phyloP scores from a whole-genome alignment of 2,113 vertebrate species.

The Podarcis cretensis region DNA sequence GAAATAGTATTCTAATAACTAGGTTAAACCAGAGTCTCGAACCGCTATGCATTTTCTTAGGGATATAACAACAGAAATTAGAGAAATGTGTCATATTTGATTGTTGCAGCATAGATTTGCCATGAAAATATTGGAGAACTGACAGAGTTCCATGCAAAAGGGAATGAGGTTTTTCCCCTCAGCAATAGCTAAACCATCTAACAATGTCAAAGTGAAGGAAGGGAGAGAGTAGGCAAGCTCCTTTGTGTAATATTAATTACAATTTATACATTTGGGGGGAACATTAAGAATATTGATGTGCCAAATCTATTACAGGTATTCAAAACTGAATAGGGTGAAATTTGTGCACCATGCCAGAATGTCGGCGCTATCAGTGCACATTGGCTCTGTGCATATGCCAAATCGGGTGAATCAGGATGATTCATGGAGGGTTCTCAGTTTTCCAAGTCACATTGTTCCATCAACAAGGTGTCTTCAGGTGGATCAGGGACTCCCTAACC shows the following conservation, averaged over 20 bases:
- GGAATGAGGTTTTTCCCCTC: background rate
- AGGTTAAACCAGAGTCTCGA: background rate
- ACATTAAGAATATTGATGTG: background rate
- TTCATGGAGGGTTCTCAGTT: no score
- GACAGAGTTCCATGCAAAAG: background rate
- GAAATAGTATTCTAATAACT: background rate
- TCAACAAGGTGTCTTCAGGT: no score
- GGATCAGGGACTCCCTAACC: no score
- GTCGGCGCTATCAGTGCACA: no score
- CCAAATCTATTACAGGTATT: background rate
- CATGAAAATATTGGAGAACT: background rate
- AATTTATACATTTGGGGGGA: background rate
- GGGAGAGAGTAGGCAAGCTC: background rate
- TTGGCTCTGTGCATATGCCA: background rate
- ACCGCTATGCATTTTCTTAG: background rate
- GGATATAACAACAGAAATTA: background rate
- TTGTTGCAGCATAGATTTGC: background rate
- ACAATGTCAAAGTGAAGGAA: background rate
- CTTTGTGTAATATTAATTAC: background rate
- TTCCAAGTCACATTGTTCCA: no score
- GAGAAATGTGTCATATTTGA: background rate
- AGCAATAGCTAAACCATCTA: background rate
- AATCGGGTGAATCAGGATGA: no score
- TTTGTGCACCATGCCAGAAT: background rate
- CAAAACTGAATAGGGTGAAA: background rate